phyloP scores from a whole-genome alignment of 2,888 invertebrate genomes.

The Melolontha melolontha region DNA sequence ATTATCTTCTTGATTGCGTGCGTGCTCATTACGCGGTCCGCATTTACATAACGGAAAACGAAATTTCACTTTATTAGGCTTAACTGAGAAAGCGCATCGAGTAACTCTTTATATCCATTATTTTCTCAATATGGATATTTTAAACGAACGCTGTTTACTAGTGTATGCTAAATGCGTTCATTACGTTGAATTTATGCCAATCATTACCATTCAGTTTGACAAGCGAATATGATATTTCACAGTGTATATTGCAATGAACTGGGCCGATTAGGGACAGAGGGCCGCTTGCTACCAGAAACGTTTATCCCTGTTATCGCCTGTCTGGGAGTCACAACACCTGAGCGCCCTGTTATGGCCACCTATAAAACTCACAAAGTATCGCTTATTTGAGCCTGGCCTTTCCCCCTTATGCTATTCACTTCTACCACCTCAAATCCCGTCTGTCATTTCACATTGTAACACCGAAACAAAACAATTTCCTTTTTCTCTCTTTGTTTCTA shows the following conservation, averaged over 20 bases:
- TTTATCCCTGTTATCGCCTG: conserved; percentile 67
- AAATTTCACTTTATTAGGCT: conserved; percentile 53
- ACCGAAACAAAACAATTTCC: not conserved
- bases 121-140: too few species aligned
- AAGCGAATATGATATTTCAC: conserved; percentile 65
- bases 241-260: conserved; percentile 63
- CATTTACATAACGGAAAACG: conserved; percentile 53
- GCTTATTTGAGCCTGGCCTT: conserved; percentile 50
- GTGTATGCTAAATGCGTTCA: conserved; percentile 61
- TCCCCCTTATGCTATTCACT: conserved; percentile 34
- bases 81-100: conserved; percentile 25
- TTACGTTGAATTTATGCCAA: conserved; percentile 66
- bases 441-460: conserved; percentile 26
- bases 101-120: not conserved
- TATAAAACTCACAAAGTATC: conserved; percentile 53
- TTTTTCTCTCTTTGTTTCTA: not conserved
- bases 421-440: conserved; percentile 28
- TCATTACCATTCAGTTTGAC: conserved; percentile 66
- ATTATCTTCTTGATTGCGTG: conserved; percentile 55
- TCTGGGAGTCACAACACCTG: conserved; percentile 64
- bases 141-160: not conserved
- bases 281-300: conserved; percentile 56
- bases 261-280: conserved; percentile 59
- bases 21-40: conserved; percentile 50
- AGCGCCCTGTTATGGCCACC: conserved; percentile 56